These are phyloP conservation scores for Megastigmus dorsalis DNA, from an alignment of 2,888 invertebrate genomes.

Conservation along the genomic window DNA sequence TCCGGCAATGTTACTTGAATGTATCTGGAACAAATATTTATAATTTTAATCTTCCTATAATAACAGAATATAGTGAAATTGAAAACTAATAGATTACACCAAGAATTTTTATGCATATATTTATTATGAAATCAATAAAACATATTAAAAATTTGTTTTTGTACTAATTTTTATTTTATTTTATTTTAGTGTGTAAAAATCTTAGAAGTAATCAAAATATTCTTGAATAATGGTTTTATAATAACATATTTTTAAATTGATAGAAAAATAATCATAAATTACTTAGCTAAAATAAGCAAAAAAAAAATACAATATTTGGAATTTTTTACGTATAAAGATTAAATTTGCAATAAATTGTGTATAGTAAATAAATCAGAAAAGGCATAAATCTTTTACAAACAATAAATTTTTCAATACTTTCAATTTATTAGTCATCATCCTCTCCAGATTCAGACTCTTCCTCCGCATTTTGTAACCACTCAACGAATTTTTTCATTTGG, in stretches of 20 bases:
- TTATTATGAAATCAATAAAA: not conserved
- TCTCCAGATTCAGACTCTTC: slow-evolving; percentile 84
- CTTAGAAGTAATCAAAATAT: too few species aligned
- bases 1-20: slow-evolving; percentile 68
- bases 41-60: too few species aligned
- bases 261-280: not conserved
- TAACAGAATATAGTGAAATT: too few species aligned
- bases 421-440: slow-evolving; percentile 74
- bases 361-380: slow-evolving; percentile 16
- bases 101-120: slow-evolving; percentile 1
- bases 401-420: slow-evolving; percentile 46
- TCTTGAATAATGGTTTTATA: too few species aligned
- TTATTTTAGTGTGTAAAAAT: too few species aligned
- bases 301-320: not conserved
- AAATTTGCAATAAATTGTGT: slow-evolving; percentile 1
- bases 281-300: too few species aligned
- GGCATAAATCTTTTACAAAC: too few species aligned
- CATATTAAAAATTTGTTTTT: too few species aligned
- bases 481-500: slow-evolving; percentile 98
- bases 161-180: too few species aligned
- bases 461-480: slow-evolving; percentile 98
- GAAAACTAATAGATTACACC: slow-evolving; percentile 19
- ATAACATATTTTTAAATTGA: slow-evolving; percentile 2
- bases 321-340: not conserved
- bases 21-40: slow-evolving; percentile 57